Evolutionary conservation across 2,113 vertebrate genomes (phyloP).

Genomic region (Colinus virginianus): DNA sequence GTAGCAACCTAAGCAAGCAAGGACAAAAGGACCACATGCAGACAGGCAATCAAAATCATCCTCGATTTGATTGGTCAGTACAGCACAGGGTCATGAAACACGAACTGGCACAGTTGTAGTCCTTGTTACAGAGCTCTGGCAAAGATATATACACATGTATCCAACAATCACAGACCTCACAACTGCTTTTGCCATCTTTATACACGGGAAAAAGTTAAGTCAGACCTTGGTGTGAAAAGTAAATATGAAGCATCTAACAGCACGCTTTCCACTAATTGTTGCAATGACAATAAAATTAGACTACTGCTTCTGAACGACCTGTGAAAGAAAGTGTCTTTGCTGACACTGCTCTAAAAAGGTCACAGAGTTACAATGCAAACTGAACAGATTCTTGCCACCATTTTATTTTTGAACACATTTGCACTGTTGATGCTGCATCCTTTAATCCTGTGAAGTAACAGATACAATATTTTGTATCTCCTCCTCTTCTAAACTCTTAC

Average conservation of each 20-base stretch:
- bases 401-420: conserved; percentile 70
- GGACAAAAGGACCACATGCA: conserved; percentile 24
- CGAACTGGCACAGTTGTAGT: conserved; percentile 38
- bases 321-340: conserved; percentile 65
- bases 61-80: not conserved
- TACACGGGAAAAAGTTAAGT: not conserved
- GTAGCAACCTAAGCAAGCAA: conserved; percentile 10
- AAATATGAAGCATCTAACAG: not conserved
- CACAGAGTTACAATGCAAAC: conserved; percentile 11
- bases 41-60: not conserved
- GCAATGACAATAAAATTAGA: not conserved
- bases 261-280: not conserved
- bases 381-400: conserved; percentile 34
- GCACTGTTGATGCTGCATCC: conserved; percentile 55
- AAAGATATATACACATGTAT: not conserved
- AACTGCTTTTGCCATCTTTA: not conserved
- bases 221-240: not conserved
- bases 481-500: conserved; percentile 83
- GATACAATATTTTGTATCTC: conserved; percentile 63
- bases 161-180: not conserved
- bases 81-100: not conserved
- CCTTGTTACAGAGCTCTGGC: conserved; percentile 59
- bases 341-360: conserved; percentile 1
- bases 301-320: not conserved
- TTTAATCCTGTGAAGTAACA: conserved; percentile 39